Evolutionary conservation across 2,797 vertebrate genomes (phyloP).

Genomic region (Crotalus adamanteus): DNA sequence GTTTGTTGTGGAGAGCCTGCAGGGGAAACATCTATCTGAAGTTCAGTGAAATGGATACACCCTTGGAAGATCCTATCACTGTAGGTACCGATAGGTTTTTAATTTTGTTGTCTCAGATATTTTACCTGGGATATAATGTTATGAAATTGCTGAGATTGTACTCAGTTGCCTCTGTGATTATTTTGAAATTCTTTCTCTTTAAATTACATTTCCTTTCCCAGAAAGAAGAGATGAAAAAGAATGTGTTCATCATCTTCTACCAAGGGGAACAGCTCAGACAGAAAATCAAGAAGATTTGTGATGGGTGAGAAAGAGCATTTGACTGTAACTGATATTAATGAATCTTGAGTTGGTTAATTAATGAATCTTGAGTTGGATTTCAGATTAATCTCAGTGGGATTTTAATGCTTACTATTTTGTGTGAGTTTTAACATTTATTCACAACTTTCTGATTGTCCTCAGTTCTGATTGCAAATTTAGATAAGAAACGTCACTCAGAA

Average conservation of each 20-base stretch:
- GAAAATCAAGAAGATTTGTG: slow-evolving; percentile 81
- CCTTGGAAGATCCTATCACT: slow-evolving; percentile 74
- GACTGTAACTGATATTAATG: not conserved
- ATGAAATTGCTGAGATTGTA: not conserved
- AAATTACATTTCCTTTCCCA: slow-evolving; percentile 51
- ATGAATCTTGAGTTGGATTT: not conserved
- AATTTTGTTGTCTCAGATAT: not conserved
- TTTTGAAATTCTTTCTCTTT: slow-evolving; percentile 25
- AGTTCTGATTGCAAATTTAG: not conserved
- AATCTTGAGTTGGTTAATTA: not conserved
- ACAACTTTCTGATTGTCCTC: not conserved
- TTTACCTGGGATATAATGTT: not conserved
- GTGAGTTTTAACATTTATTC: not conserved
- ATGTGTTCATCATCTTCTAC: slow-evolving; percentile 81
- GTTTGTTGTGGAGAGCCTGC: slow-evolving; percentile 77
- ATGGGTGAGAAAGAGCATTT: slow-evolving; percentile 69
- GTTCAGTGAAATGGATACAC: slow-evolving; percentile 74
- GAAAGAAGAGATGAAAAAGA: slow-evolving; percentile 80
- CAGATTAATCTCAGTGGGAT: not conserved
- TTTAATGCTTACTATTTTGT: not conserved
- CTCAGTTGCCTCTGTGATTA: not conserved
- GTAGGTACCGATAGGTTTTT: slow-evolving; percentile 53
- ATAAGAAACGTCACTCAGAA: not conserved
- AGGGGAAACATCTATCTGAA: slow-evolving; percentile 78
- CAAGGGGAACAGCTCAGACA: slow-evolving; percentile 80